Conservation (phyloP, 1,140 invertebrate genomes). For the Caenorhabditis brenneri region DNA sequence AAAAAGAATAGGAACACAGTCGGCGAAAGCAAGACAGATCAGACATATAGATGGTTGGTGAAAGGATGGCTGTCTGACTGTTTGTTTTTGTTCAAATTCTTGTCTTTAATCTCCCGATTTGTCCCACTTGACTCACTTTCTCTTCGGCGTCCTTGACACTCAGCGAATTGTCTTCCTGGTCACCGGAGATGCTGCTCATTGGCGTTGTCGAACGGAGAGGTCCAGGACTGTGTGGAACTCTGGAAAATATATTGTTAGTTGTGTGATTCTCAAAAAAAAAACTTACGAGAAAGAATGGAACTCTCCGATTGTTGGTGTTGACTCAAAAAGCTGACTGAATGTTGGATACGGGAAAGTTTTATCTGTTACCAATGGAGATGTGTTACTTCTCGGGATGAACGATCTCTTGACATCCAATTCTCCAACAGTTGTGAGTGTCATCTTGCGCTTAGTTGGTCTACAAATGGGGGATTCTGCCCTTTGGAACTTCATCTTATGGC, state of each 20-base stretch:
- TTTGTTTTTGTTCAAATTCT: background rate
- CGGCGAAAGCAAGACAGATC: conserved; percentile 5
- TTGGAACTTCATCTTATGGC: conserved; percentile 47
- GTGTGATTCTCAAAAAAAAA: background rate
- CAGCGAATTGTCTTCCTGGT: background rate
- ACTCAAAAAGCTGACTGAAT: background rate
- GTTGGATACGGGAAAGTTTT: conserved; percentile 45
- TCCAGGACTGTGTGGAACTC: background rate
- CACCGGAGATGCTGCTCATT: background rate
- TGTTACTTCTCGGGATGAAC: background rate
- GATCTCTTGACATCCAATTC: background rate
- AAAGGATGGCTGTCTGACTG: background rate
- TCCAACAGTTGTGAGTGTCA: background rate
- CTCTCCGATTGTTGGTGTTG: background rate
- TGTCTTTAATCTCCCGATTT: conserved; percentile 3
- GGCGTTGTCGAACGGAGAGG: background rate
- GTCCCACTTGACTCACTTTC: conserved; percentile 17
- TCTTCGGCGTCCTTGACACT: conserved; percentile 19
- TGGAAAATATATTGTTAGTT: too few species aligned
- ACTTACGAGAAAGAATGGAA: background rate
- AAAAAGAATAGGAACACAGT: background rate
- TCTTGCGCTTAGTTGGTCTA: background rate
- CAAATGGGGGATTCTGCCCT: conserved; percentile 4
- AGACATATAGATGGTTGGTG: background rate
- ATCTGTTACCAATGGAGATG: conserved; percentile 46